Base-by-base conservation (phyloP, 2,888 invertebrate genomes). In the Anodontia alba region DNA sequence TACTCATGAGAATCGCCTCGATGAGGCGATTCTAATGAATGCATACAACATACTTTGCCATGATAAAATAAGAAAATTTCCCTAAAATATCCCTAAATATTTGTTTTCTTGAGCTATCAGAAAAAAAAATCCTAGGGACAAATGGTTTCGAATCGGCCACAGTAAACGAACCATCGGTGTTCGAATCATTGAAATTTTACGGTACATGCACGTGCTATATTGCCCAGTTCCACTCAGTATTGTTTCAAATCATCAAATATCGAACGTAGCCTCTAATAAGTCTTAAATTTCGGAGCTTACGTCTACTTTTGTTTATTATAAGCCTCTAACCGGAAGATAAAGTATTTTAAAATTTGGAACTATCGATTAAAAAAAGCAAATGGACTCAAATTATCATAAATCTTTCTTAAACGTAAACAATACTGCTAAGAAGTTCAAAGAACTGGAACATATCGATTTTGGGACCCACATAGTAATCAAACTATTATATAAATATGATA, bases 401-500 rank as follows among this genome's bases (percentile, higher is more conserved):
- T 62, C 62, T 33, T 62, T 33, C 15, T 33, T 33, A 1, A 33
- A 62, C 62, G 31, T 33, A 62, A 62, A 62, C 26, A 62, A 17
- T 33, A 33, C 62, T 33, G 23, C 29, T 33, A 33, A 33, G 12
- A 33, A 62, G 62, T 62, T 62, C 62, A 62, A 62, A 62, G 62
- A 62, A 62, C 33, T 33, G 12, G 10, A 33, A 62, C 17, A 31
- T 62, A 62, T 62, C 62, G 62, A 62, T 62, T 62, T 62, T 62
- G 33, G 12, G 31, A 29, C 23, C 33, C n/a, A 62, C 26, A 33
- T 20, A 62, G 62, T 62, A 62, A 62, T 62, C 62, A 62, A 62
- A 33, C 33, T 62, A 62, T 62, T 62, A 62, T 62, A 62, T 62
- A 62, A 62, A 62, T 62, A 62, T 62, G 62, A 62, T 62, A 62